Evolutionary conservation across 2,797 vertebrate species (phyloP).

Genomic region (Galaxias olidus): DNA sequence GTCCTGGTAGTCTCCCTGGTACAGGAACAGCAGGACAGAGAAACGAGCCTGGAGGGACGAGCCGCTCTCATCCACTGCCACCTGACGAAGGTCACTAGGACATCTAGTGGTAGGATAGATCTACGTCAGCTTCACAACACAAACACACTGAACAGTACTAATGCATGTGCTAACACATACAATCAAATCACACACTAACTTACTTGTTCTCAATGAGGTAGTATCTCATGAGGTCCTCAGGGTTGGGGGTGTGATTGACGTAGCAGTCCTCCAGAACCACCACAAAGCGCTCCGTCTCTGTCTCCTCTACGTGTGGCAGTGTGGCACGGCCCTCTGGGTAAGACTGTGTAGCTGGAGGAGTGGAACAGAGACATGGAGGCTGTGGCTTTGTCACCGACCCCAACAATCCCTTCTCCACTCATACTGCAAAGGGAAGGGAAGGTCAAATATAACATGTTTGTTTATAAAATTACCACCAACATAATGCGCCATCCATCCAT

Average conservation of each 20-base stretch:
- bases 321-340: slow-evolving; percentile 25
- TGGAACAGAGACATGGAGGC: slow-evolving; percentile 61
- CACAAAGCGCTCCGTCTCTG: slow-evolving; percentile 45
- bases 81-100: slow-evolving; percentile 34
- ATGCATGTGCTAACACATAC: slow-evolving; percentile 6
- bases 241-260: slow-evolving; percentile 47
- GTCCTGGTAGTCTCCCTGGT: slow-evolving; percentile 51
- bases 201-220: slow-evolving; percentile 64
- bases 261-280: slow-evolving; percentile 64
- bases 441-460: no score
- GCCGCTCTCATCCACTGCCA: no score
- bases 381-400: slow-evolving; percentile 39
- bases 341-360: slow-evolving; percentile 47
- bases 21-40: slow-evolving; percentile 58
- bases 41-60: slow-evolving; percentile 46
- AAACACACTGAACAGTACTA: neutral
- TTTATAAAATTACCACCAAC: no score
- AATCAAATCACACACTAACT: neutral
- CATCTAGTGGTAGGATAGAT: slow-evolving; percentile 22
- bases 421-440: no score
- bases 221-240: slow-evolving; percentile 44
- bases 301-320: slow-evolving; percentile 40
- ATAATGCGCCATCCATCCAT: no score
- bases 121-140: neutral
- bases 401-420: no score